Evolutionary conservation across 1,140 invertebrate genomes (phyloP).

Genomic region (Pseudomyrmex concolor): DNA sequence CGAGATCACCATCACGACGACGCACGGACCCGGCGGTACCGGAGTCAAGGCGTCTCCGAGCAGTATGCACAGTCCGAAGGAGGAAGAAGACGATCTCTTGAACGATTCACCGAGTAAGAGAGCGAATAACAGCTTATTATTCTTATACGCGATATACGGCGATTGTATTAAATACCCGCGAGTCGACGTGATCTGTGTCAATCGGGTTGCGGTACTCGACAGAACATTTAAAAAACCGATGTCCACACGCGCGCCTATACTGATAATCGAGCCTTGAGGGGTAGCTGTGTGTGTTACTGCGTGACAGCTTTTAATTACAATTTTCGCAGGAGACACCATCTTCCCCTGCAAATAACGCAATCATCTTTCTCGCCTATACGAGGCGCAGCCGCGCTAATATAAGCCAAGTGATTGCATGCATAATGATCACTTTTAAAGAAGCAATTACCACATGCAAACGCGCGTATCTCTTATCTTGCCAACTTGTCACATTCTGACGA

Average conservation of each 20-base stretch:
- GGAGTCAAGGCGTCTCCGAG: conserved; percentile 80
- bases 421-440: conserved; percentile 58
- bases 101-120: conserved; percentile 93
- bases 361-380: conserved; percentile 46
- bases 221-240: conserved; percentile 26
- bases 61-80: conserved; percentile 82
- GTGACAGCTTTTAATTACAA: conserved; percentile 61
- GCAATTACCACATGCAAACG: conserved; percentile 57
- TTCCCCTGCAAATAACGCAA: conserved; percentile 44
- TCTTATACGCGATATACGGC: no score
- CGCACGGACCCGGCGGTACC: conserved; percentile 85
- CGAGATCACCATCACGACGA: conserved; percentile 92
- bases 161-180: conserved; percentile 23
- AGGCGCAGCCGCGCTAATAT: conserved; percentile 39
- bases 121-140: neutral
- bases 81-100: conserved; percentile 88
- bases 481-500: conserved; percentile 32
- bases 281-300: conserved; percentile 40
- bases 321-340: conserved; percentile 44
- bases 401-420: conserved; percentile 53
- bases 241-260: conserved; percentile 26
- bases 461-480: conserved; percentile 33
- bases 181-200: conserved; percentile 31
- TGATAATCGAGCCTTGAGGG: conserved; percentile 51
- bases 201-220: conserved; percentile 22